Base-by-base conservation (phyloP, 2,113 vertebrate genomes). In the Riparia riparia region DNA sequence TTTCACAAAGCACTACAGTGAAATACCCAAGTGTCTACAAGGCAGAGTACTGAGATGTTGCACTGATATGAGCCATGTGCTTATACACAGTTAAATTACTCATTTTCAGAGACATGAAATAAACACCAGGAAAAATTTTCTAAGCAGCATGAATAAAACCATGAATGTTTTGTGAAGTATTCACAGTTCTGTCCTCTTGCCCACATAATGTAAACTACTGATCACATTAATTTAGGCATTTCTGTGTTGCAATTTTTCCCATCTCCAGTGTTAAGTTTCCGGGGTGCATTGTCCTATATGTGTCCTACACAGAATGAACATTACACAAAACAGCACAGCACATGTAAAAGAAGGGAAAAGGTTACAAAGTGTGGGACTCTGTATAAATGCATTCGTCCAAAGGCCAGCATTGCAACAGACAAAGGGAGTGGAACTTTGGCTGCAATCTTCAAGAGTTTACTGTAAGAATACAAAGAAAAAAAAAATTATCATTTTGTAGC, bases 361-460 rank as follows among this genome's bases (percentile, higher is more conserved):
- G 98, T 96, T 89, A 99, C 91, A 82, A 99, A 99, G 95, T 99
- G 98, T 20, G 98, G 98, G 89, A 99, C 96, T 97, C 98, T 98
- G 96, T 99, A 99, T 61, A 99, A 98, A 97, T 99, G 99, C 63
- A 98, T 94, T 8, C 97, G 97, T 95, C 98, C 99, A 89, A 99
- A 99, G 74, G 98, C 98, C 95, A 99, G 96, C 98, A 98, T 97
- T 82, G 98, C 98, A 53, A 99, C 74, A 66, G 98, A 98, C 95
- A 99, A 89, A 58, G 98, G 98, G 44, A 99, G 97, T 57, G 98
- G 98, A 81, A 99, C 96, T 68, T 96, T 96, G 58, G 98, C 97
- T 49, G 97, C 94, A 18, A 98, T 97, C 96, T 97, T 98, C 98
- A 99, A 97, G 56, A 99, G 96, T 96, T 98, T 99, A 96, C 99